Conservation (phyloP, 2,113 vertebrate genomes). For the Eubucco bourcierii region DNA sequence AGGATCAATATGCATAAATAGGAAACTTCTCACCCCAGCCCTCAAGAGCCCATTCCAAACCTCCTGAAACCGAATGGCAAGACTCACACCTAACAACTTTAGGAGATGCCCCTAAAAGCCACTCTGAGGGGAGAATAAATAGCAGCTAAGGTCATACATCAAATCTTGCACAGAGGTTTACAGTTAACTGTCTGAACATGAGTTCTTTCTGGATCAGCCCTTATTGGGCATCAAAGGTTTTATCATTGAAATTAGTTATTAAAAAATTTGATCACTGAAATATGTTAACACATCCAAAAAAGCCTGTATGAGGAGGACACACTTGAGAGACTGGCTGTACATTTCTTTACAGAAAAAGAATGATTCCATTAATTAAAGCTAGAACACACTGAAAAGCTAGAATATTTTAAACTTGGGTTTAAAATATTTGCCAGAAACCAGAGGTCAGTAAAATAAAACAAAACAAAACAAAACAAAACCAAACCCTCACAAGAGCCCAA, state of each 20-base stretch:
- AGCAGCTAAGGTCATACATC: background rate
- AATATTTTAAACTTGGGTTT: background rate
- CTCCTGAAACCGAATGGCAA: background rate
- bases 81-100: background rate
- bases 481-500: background rate
- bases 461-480: too few relatives aligned
- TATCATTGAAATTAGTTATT: background rate
- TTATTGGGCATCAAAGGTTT: background rate
- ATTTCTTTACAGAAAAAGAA: constrained; percentile 1
- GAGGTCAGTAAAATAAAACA: background rate
- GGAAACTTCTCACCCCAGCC: background rate
- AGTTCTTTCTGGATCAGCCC: background rate
- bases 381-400: background rate
- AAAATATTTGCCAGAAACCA: constrained; percentile 24
- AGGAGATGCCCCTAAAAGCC: background rate
- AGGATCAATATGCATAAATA: constrained; percentile 43
- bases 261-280: background rate
- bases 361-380: background rate
- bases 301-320: background rate
- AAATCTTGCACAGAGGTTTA: background rate
- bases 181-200: background rate
- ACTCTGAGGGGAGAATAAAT: background rate
- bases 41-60: background rate
- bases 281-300: background rate
- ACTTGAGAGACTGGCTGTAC: background rate